Conservation (phyloP, 2,888 invertebrate genomes). For the Mythimna lalbum region DNA sequence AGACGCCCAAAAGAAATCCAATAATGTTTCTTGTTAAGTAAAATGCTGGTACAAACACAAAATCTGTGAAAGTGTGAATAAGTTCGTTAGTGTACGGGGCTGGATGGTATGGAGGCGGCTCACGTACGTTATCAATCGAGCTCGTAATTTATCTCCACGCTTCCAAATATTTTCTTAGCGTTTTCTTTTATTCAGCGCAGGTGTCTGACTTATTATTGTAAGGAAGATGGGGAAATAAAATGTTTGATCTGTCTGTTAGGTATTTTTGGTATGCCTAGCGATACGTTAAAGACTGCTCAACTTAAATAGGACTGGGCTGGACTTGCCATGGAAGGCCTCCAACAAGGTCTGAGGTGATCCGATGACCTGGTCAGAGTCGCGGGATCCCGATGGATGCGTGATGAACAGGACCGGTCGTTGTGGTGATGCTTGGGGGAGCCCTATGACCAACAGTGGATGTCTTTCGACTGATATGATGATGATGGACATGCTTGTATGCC, state of each 20-base stretch:
- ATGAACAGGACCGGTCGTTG: too few species aligned
- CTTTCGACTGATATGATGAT: too few species aligned
- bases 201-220: conserved; percentile 42
- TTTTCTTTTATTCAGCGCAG: conserved; percentile 51
- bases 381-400: too few species aligned
- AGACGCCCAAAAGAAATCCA: conserved; percentile 21
- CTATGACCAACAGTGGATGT: too few species aligned
- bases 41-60: conserved; percentile 37
- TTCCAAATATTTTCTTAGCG: conserved; percentile 58
- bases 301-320: too few species aligned
- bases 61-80: conserved; percentile 50
- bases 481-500: too few species aligned
- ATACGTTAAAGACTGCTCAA: too few species aligned
- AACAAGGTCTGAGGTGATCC: too few species aligned
- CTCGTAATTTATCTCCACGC: conserved; percentile 63
- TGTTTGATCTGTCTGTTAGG: conserved; percentile 15
- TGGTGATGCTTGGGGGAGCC: too few species aligned
- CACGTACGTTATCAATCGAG: conserved; percentile 70
- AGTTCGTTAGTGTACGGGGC: conserved; percentile 66
- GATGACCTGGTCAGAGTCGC: too few species aligned
- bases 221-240: conserved; percentile 28
- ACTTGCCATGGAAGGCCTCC: too few species aligned
- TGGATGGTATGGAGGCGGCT: conserved; percentile 59
- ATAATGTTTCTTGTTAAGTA: conserved; percentile 22
- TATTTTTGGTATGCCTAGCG: too few species aligned